Evolutionary conservation across 2,888 invertebrate species (phyloP).

Genomic region (Deroplatys truncata): DNA sequence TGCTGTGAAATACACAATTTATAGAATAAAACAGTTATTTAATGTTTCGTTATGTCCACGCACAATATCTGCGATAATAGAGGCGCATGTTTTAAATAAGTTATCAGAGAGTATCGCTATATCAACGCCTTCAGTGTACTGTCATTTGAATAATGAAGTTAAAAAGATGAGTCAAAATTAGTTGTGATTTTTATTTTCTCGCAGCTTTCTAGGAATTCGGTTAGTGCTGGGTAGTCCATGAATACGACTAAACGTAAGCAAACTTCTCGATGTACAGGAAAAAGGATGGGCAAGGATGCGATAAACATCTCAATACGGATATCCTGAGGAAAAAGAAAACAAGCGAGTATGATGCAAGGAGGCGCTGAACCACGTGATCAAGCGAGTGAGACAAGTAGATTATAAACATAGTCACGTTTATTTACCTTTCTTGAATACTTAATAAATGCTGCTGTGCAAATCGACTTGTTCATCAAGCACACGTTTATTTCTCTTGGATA

Average conservation of each 20-base stretch:
- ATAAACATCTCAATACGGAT: neutral
- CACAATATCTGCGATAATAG: too few relatives aligned
- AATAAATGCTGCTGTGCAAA: neutral
- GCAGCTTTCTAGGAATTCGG: neutral
- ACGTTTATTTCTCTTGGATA: neutral
- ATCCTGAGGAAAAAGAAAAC: neutral
- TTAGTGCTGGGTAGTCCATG: neutral
- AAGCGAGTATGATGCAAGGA: neutral
- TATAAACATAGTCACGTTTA: neutral
- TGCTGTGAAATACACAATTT: too few relatives aligned
- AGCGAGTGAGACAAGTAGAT: too few relatives aligned
- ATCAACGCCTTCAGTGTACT: too few relatives aligned
- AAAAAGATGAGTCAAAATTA: too few relatives aligned
- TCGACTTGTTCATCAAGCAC: neutral
- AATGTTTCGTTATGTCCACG: too few relatives aligned
- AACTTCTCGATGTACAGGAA: neutral
- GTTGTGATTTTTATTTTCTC: neutral
- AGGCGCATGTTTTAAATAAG: too few relatives aligned
- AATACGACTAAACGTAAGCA: neutral
- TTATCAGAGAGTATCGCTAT: too few relatives aligned
- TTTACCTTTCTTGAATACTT: neutral
- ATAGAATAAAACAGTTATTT: too few relatives aligned
- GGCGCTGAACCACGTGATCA: too few relatives aligned
- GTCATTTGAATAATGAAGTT: too few relatives aligned
- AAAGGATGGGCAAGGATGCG: neutral